A percentile compares a stretch with the other conserved stretches of the same genome.
phyloP scores from a whole-genome alignment of 2,113 vertebrate species.

The Panthera leo region DNA sequence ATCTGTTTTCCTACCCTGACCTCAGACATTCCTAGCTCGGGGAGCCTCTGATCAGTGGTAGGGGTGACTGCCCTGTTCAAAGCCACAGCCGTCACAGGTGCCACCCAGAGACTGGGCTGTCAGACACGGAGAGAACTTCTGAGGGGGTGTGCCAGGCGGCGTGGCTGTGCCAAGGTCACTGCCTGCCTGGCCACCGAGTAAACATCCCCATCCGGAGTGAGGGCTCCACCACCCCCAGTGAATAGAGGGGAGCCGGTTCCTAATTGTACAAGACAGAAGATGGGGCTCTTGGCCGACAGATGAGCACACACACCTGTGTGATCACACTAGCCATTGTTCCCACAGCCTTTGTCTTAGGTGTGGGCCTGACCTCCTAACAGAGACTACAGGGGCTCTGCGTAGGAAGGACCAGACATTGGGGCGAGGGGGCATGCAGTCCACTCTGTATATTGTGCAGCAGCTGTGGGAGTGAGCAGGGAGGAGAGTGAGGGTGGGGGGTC shows the following conservation, averaged over 20 bases:
- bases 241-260: background rate
- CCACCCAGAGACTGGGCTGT: background rate
- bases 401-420: background rate
- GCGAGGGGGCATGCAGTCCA: accelerated
- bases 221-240: background rate
- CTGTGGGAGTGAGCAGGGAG: too few relatives aligned
- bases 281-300: accelerated
- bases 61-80: background rate
- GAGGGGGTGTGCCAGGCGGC: background rate
- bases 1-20: background rate
- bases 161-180: background rate
- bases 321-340: too few relatives aligned
- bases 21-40: background rate
- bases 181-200: background rate
- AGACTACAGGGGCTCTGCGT: accelerated
- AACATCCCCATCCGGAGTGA: background rate
- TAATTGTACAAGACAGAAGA: background rate
- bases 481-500: accelerated
- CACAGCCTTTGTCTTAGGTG: background rate
- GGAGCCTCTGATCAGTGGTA: background rate
- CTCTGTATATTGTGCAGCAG: accelerated
- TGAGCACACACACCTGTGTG: accelerated
- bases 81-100: accelerated
- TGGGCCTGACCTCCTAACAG: background rate
- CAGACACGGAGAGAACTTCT: background rate